A percentile compares a stretch with the other conserved stretches of the same genome.
Conservation (phyloP, 2,113 vertebrate species). For the Laterallus jamaicensis region DNA sequence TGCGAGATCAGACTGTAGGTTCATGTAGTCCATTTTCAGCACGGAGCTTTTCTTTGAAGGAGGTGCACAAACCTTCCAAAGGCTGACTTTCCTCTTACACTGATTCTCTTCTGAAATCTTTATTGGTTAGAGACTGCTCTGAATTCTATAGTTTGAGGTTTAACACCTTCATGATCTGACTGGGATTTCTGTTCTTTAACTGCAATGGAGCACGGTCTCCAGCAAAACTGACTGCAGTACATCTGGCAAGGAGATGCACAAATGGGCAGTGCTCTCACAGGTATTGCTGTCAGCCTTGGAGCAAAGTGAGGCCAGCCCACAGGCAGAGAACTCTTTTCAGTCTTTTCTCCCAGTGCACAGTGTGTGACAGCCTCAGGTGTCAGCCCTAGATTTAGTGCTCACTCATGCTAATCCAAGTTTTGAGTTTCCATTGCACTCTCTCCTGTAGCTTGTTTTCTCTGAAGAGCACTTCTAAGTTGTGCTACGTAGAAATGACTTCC, state of each 20-base stretch:
- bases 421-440: background rate
- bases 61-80: background rate
- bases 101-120: background rate
- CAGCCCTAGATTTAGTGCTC: background rate
- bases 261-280: background rate
- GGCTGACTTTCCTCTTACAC: background rate
- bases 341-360: background rate
- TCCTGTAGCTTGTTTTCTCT: background rate
- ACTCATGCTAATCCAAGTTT: background rate
- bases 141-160: background rate
- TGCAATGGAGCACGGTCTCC: background rate
- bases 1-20: background rate
- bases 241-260: background rate
- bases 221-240: background rate
- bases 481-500: background rate
- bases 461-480: background rate
- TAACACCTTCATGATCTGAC: background rate
- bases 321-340: background rate
- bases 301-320: background rate
- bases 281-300: background rate
- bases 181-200: background rate
- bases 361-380: background rate
- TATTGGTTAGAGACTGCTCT: background rate
- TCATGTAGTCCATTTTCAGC: conserved; percentile 1
- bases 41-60: background rate